phyloP scores from a whole-genome alignment of 1,140 invertebrate species.

The Drosophila gunungcola region DNA sequence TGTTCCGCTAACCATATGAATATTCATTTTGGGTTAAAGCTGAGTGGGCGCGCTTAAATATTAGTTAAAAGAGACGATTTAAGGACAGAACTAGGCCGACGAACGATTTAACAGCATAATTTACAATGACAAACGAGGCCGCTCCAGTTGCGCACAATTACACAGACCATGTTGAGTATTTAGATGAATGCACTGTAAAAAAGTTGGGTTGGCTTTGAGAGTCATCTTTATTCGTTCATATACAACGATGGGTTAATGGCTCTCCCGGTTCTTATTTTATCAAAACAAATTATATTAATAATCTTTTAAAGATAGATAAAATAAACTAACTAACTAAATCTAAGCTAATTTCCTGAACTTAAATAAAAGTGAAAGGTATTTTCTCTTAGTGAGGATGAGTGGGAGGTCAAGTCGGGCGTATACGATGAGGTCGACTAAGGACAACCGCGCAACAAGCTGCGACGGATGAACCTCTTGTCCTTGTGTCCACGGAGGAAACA shows the following conservation, averaged over 20 bases:
- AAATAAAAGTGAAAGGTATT: background rate
- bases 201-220: no score
- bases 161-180: conserved; percentile 39
- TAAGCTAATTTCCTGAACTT: no score
- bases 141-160: conserved; percentile 73
- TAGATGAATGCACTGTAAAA: conserved; percentile 11
- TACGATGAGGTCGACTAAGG: conserved; percentile 1
- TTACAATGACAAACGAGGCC: conserved; percentile 82
- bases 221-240: no score
- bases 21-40: conserved; percentile 50
- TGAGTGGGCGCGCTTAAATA: background rate
- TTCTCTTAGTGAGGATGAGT: background rate
- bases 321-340: no score
- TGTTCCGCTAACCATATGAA: conserved; percentile 55
- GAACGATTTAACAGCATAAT: conserved; percentile 81
- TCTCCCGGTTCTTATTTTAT: no score
- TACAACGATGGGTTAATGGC: no score
- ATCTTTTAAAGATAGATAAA: no score
- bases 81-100: conserved; percentile 48
- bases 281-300: no score
- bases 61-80: conserved; percentile 22
- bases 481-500: conserved; percentile 40
- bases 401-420: background rate
- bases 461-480: conserved; percentile 65
- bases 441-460: conserved; percentile 44